These are phyloP conservation scores for Xestia sexstrigata DNA, from an alignment of 2,888 invertebrate species.

Conservation along the genomic window DNA sequence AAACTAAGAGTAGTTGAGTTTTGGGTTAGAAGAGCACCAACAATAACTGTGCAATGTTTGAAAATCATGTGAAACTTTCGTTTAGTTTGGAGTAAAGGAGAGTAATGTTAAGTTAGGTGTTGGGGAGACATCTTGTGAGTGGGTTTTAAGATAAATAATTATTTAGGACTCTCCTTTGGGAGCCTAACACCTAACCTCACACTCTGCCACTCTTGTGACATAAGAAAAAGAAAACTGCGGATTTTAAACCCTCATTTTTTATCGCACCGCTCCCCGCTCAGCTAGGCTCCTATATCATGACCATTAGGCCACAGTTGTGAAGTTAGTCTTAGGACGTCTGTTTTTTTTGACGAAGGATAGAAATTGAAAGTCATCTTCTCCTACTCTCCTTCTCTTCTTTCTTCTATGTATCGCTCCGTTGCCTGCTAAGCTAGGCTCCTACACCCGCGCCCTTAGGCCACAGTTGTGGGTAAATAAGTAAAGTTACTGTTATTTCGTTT, in stretches of 20 bases:
- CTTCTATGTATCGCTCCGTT: background rate
- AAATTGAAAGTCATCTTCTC: too few species aligned
- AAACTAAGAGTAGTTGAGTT: background rate
- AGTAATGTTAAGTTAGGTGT: background rate
- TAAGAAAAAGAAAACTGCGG: background rate
- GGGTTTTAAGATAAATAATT: background rate
- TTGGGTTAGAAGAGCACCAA: background rate
- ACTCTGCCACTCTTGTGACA: too few species aligned
- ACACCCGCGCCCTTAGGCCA: background rate
- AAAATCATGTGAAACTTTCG: background rate
- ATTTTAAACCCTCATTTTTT: background rate
- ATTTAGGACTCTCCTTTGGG: background rate
- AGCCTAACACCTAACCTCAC: background rate
- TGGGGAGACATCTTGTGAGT: background rate
- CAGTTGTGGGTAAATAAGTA: conserved; percentile 41
- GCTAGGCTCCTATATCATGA: background rate
- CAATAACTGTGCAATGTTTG: background rate
- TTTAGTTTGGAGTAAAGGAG: background rate
- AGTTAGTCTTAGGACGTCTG: conserved; percentile 24
- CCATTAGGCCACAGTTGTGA: conserved; percentile 27
- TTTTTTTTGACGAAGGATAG: background rate
- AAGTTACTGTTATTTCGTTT: conserved; percentile 32
- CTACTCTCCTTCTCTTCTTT: too few species aligned
- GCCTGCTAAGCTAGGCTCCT: background rate
- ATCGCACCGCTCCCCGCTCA: conserved; percentile 7